Conservation (phyloP, 2,797 vertebrate genomes). For the Orientallactaga sibirica region DNA sequence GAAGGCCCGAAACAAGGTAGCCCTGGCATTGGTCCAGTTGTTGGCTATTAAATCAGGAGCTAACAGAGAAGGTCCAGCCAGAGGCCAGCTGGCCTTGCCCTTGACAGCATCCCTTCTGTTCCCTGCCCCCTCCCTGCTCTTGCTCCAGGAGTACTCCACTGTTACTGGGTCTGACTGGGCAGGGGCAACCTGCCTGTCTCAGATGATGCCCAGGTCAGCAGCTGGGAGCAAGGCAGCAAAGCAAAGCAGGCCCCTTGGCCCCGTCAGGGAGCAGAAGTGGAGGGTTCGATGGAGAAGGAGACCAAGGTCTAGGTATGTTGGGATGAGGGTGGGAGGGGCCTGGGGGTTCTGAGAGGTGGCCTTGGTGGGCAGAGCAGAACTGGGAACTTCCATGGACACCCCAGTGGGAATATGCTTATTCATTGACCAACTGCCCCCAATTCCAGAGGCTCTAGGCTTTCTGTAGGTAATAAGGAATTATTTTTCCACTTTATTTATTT, state of each 20-base stretch:
- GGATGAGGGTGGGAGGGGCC: background rate
- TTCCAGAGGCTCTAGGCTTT: background rate
- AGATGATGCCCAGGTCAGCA: background rate
- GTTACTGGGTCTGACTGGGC: too few species aligned
- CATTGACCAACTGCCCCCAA: accelerated
- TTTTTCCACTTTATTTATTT: background rate
- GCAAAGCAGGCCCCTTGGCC: background rate
- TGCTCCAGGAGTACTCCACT: accelerated
- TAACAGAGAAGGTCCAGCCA: accelerated
- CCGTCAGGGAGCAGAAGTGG: background rate
- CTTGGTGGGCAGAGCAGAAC: background rate
- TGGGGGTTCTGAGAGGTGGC: background rate
- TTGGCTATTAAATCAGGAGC: background rate
- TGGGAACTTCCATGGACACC: accelerated
- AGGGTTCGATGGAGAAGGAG: background rate
- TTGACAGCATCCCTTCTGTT: accelerated
- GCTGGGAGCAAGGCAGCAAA: background rate
- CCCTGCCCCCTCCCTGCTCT: too few species aligned
- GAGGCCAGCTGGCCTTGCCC: background rate
- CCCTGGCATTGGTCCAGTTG: accelerated
- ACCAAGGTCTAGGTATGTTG: too few species aligned
- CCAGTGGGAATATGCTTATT: background rate
- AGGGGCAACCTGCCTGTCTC: background rate
- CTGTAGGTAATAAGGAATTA: background rate
- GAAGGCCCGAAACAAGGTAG: too few species aligned